Percentiles rank a stretch among this genome's conserved stretches.
These are phyloP conservation scores for Troides oblongomaculatus DNA, from an alignment of 2,888 invertebrate species.

Conservation along the genomic window DNA sequence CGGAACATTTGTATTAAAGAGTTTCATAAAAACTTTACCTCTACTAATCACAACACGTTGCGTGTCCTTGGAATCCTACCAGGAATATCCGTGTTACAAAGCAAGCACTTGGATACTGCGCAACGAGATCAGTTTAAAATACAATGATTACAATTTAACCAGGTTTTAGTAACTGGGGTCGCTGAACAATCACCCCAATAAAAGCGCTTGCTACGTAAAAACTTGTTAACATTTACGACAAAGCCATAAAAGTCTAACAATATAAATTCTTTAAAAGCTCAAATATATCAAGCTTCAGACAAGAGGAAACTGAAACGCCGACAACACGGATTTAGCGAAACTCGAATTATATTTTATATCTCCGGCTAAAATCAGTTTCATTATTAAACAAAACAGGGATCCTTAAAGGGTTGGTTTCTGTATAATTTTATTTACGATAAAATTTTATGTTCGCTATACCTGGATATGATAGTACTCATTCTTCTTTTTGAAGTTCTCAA, in stretches of 20 bases:
- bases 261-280: conserved; percentile 20
- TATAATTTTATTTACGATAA: neutral
- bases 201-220: conserved; percentile 15
- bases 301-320: conserved; percentile 9
- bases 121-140: neutral
- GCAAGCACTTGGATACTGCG: neutral
- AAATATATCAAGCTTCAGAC: conserved; percentile 17
- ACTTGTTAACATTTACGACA: conserved; percentile 16
- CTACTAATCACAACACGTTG: neutral
- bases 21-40: neutral
- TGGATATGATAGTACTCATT: too few species aligned
- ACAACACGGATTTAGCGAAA: conserved; percentile 14
- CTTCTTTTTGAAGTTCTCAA: too few species aligned
- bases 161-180: neutral
- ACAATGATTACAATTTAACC: conserved; percentile 5
- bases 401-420: neutral
- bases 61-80: neutral
- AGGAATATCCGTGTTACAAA: neutral
- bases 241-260: conserved; percentile 20
- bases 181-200: conserved; percentile 8
- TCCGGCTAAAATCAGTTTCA: conserved; percentile 8
- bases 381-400: conserved; percentile 9
- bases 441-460: too few species aligned
- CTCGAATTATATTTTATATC: conserved; percentile 17
- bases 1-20: neutral